Conservation (phyloP, 92 coral and sea anemone species). For the Parazoanthus swiftii region DNA sequence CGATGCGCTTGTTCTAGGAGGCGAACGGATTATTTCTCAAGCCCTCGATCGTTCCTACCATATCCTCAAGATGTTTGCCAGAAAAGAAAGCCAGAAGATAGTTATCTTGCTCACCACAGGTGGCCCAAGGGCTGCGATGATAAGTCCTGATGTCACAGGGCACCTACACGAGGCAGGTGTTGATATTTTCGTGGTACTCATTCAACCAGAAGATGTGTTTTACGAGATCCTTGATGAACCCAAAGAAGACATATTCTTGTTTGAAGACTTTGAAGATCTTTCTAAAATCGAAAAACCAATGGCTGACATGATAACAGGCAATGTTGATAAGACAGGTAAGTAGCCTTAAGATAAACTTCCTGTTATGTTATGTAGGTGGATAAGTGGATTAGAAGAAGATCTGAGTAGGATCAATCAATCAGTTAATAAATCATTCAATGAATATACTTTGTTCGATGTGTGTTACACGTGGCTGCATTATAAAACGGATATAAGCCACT, state of each 20-base stretch:
- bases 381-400: too few relatives aligned
- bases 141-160: neutral
- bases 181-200: conserved; percentile 19
- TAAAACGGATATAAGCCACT: too few relatives aligned
- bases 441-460: too few relatives aligned
- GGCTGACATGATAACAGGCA: neutral
- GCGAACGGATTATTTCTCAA: neutral
- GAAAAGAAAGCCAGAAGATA: conserved; percentile 12
- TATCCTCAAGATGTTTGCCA: neutral
- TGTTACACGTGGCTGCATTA: too few relatives aligned
- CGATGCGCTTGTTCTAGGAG: neutral
- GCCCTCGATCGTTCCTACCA: neutral
- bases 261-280: neutral
- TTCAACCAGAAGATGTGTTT: conserved; percentile 16
- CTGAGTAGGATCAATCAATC: too few relatives aligned
- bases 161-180: conserved; percentile 4
- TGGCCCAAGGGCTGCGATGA: neutral
- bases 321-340: neutral
- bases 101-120: conserved; percentile 27
- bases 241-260: neutral
- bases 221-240: conserved; percentile 15
- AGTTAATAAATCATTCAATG: too few relatives aligned
- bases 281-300: neutral
- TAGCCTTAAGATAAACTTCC: neutral
- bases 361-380: too few relatives aligned